Percentiles rank a stretch among this genome's conserved stretches.
Evolutionary conservation across 2,113 vertebrate genomes (phyloP).

Genomic region (Cromileptes altivelis): DNA sequence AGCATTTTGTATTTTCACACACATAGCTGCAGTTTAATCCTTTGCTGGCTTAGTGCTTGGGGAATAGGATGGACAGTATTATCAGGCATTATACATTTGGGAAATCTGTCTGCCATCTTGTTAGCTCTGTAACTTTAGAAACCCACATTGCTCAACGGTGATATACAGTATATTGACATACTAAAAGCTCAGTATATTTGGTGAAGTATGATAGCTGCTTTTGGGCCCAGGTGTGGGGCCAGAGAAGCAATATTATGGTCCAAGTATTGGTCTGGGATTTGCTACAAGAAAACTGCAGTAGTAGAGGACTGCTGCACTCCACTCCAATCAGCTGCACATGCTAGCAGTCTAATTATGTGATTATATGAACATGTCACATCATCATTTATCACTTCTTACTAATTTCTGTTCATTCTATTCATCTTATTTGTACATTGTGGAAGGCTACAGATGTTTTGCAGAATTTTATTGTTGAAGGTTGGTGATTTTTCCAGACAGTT

Average conservation of each 20-base stretch:
- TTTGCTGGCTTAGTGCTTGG: background rate
- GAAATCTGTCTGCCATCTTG: constrained; percentile 1
- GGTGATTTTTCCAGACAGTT: too few species aligned
- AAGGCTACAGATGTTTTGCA: background rate
- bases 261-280: constrained; percentile 28
- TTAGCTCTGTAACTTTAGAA: constrained; percentile 14
- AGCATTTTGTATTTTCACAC: background rate
- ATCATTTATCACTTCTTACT: constrained; percentile 2
- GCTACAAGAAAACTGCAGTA: background rate
- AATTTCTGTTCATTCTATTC: background rate
- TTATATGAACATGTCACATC: constrained; percentile 41
- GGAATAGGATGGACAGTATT: constrained; percentile 10
- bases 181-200: constrained; percentile 30
- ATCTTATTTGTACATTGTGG: background rate
- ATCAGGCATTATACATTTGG: background rate
- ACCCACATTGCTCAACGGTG: background rate
- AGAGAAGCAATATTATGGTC: constrained; percentile 9
- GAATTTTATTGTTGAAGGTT: background rate
- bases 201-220: constrained; percentile 23
- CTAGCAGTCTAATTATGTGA: constrained; percentile 5
- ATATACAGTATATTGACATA: constrained; percentile 7
- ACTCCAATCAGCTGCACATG: constrained; percentile 8
- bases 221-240: constrained; percentile 14
- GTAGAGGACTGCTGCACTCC: background rate
- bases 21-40: background rate